These are phyloP conservation scores for Ictalurus punctatus DNA, from an alignment of 2,113 vertebrate genomes.

Conservation along the genomic window DNA sequence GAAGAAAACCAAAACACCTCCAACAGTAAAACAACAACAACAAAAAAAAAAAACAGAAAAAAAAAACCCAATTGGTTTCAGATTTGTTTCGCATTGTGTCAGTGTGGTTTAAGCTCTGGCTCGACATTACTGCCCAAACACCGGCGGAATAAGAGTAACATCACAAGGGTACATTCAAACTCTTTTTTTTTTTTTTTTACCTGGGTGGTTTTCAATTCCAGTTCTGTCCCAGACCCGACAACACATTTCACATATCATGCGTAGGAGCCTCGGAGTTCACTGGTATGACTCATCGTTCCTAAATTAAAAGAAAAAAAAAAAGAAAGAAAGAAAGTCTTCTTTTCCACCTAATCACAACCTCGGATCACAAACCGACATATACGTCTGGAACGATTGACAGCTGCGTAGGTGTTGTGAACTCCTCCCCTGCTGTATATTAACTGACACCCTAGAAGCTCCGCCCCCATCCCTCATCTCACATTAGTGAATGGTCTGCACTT, in stretches of 20 bases:
- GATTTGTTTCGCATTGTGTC: background rate
- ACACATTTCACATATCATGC: background rate
- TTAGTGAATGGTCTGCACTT: too few relatives aligned
- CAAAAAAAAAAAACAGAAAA: background rate
- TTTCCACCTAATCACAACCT: background rate
- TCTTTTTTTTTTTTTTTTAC: background rate
- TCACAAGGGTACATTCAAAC: background rate
- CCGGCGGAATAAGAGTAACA: background rate
- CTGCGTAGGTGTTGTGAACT: background rate
- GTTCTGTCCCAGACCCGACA: background rate
- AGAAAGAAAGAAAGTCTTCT: background rate
- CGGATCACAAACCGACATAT: background rate
- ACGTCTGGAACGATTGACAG: background rate
- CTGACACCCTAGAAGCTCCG: background rate
- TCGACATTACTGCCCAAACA: background rate
- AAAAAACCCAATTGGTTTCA: constrained; percentile 1
- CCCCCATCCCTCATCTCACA: background rate
- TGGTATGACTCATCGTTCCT: background rate
- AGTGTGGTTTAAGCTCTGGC: background rate
- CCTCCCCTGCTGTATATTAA: background rate
- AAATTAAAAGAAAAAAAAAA: background rate
- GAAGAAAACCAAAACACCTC: background rate
- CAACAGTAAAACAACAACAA: background rate
- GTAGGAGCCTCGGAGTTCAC: background rate
- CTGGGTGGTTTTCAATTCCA: background rate